Conservation (phyloP, 2,113 vertebrate genomes). For the Gymnobelideus leadbeateri region DNA sequence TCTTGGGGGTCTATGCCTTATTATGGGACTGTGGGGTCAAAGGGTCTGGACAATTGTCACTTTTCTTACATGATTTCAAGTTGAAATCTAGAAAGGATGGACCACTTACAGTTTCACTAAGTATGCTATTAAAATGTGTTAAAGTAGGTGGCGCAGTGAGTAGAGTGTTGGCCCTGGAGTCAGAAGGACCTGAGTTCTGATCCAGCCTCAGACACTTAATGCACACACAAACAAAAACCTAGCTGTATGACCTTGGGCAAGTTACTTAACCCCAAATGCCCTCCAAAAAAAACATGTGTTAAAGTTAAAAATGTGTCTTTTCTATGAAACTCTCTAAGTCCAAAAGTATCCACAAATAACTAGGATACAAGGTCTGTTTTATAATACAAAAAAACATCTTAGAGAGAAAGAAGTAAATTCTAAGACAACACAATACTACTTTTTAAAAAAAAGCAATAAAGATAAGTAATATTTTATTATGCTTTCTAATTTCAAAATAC, state of each 20-base stretch:
- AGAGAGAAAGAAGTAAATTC: background rate
- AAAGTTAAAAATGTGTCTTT: background rate
- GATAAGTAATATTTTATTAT: background rate
- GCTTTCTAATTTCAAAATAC: background rate
- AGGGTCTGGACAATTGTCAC: background rate
- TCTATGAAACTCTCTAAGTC: background rate
- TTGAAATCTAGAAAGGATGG: background rate
- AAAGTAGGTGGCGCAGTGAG: too few species aligned
- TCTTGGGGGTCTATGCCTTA: background rate
- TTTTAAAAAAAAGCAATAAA: background rate
- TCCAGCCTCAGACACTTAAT: too few species aligned
- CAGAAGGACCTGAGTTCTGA: too few species aligned
- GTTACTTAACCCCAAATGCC: too few species aligned
- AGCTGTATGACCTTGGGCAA: too few species aligned
- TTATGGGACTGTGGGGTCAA: background rate
- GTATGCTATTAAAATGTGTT: background rate
- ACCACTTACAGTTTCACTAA: background rate
- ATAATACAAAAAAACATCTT: background rate
- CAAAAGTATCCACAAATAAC: background rate
- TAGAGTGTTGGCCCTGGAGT: too few species aligned
- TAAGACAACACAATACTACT: background rate
- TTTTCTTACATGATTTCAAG: background rate
- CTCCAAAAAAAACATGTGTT: too few species aligned
- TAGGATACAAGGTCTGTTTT: background rate
- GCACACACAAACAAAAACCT: too few species aligned